Base-by-base conservation (phyloP, 2,113 vertebrate genomes). In the Percopsis transmontana region DNA sequence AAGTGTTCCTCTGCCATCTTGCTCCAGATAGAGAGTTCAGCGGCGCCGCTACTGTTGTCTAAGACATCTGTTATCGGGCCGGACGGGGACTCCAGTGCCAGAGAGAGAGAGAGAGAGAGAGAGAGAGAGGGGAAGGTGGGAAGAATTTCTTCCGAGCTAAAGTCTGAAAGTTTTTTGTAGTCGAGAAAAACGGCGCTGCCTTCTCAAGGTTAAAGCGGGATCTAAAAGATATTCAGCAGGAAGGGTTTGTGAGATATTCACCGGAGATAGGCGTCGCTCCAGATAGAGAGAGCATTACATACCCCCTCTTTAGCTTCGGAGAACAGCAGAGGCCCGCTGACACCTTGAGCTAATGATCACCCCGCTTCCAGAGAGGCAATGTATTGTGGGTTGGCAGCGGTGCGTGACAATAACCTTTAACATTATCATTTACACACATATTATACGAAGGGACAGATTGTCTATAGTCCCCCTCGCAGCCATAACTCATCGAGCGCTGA, bases 371-470 rank as follows among this genome's bases (percentile, higher is more conserved):
- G 44, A 73, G 71, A 82, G 74, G 73, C 74, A 52, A 81, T 82
- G 84, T 74, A 81, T 87, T 87, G 74, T 85, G 82, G 83, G 81
- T 84, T 68, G 47, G 20, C 79, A 66, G 62, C 24, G 72, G 86
- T 88, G 87, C 86, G 63, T 90, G 88, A 90, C 81, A 89, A 88
- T 89, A 92, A 90, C 90, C 87, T 91, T 90, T 91, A 88, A 82
- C 81, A 81, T 84, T 89, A 86, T 85, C 80, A 85, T 88, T 90
- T 91, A 88, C 84, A 83, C 79, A 78, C 72, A 71, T 66, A 87
- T 87, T 88, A 90, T 81, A 78, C 72, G 38, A 61, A 38, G 24
- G 79, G 84, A 88, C 86, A 88, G 85, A 80, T 86, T 88, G 84
- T 87, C 88, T 83, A 85, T 86, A 83, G 78, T 81, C 74, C 54